phyloP scores from a whole-genome alignment of 92 coral and sea anemone genomes.

The Parazoanthus swiftii region DNA sequence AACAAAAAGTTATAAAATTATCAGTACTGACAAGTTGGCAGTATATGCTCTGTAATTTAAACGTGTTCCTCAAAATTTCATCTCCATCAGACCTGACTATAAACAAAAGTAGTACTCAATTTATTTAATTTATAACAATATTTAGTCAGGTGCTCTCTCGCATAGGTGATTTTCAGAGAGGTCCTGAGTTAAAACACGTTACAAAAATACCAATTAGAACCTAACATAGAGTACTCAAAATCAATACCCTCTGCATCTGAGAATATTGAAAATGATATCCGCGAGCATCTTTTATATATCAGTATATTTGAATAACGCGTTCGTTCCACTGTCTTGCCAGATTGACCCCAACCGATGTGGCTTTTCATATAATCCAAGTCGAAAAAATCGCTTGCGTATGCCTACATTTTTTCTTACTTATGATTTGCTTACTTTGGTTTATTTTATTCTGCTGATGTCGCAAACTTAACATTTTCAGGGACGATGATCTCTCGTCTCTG shows the following conservation, averaged over 20 bases:
- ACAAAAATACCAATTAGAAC: too few relatives aligned
- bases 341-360: neutral
- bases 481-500: slow-evolving; percentile 52
- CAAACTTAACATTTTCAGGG: neutral
- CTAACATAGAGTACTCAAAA: too few relatives aligned
- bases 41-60: too few relatives aligned
- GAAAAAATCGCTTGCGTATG: neutral
- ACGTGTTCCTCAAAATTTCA: too few relatives aligned
- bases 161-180: too few relatives aligned
- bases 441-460: neutral
- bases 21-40: too few relatives aligned
- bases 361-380: neutral
- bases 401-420: neutral
- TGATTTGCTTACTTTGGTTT: neutral
- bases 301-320: neutral
- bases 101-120: too few relatives aligned
- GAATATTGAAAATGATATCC: neutral
- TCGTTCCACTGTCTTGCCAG: neutral
- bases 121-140: too few relatives aligned
- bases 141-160: too few relatives aligned
- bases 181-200: too few relatives aligned
- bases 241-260: neutral
- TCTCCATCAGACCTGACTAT: neutral
- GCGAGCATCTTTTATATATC: neutral
- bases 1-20: too few relatives aligned